Evolutionary conservation across 2,113 vertebrate species (phyloP), one percentile per base, ranked within the genome.

Genomic region (Epinephelus fuscoguttatus): DNA sequence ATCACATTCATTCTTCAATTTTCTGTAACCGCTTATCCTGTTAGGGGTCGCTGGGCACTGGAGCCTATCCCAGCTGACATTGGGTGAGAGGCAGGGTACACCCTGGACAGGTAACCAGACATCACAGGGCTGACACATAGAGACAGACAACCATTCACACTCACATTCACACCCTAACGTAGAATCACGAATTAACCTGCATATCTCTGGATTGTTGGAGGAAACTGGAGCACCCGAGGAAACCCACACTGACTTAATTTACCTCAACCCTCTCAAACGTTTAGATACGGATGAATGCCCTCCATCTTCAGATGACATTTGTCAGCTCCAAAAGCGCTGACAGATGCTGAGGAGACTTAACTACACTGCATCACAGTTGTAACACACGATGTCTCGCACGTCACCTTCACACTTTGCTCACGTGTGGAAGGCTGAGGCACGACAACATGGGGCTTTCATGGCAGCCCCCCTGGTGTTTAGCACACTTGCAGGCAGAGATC

Each of bases 391-490:
- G 30, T 37, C 56, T 67, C n/a, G 42, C 60, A 60, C 30, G 63
- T 64, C 55, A 50, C 14, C 4, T 42, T 71, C 49, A 83, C 19
- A 77, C 70, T 23, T 47, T 49, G 7, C 52, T 79, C 63, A 60
- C 80, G 71, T 25, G 50, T 19, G 40, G n/a, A 13, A n/a, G 12
- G 59, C n/a, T 62, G 56, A 60, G 42, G 63, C 68, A 52, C 18
- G 18, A 25, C 23, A 40, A 68, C 59, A 50, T 1, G 33, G 69
- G 6, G 72, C 57, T 70, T 78, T 81, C 56, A 75, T 14, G 4
- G 10, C 59, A 23, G 19, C 27, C 30, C 60, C 60, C 78, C 7
- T 3, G 52, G 86, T 84, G 86, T 37, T 67, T 13, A 23, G 10
- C 52, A 52, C 50, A 40, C 40, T 50, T 33, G 40, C 14, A 49